These are phyloP conservation scores for Campoplex capitator DNA, from an alignment of 2,888 invertebrate species.

Conservation along the genomic window DNA sequence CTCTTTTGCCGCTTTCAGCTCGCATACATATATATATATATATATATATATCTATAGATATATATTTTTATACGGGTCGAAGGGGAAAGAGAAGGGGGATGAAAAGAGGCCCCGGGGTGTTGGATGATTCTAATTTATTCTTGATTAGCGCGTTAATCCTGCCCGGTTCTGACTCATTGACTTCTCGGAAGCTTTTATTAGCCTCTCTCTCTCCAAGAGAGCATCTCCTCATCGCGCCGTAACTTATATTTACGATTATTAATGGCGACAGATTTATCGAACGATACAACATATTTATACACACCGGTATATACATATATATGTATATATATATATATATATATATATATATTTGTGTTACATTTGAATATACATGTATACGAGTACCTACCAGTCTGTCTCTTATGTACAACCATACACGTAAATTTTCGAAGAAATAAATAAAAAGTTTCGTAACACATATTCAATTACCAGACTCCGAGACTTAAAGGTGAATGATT, in stretches of 20 bases:
- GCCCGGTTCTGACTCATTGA: constrained; percentile 73
- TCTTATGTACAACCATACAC: not conserved
- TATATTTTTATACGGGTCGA: constrained; percentile 3
- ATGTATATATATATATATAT: too few relatives aligned
- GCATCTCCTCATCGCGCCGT: constrained; percentile 71
- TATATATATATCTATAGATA: constrained; percentile 26
- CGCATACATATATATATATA: constrained; percentile 14
- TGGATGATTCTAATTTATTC: constrained; percentile 82
- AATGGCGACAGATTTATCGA: constrained; percentile 82
- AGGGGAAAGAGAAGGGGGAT: constrained; percentile 11
- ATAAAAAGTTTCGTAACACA: constrained; percentile 47
- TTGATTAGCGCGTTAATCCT: constrained; percentile 83
- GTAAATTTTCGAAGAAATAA: constrained; percentile 34
- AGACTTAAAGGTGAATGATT: not conserved
- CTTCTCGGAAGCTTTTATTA: constrained; percentile 81
- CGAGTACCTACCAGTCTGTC: not conserved
- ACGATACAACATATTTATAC: constrained; percentile 42
- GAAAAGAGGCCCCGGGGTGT: constrained; percentile 41
- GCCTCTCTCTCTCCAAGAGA: constrained; percentile 76
- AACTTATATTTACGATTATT: constrained; percentile 83
- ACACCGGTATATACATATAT: not conserved
- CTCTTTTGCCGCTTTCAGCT: constrained; percentile 40
- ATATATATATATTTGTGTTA: not conserved
- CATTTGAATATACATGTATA: constrained; percentile 8
- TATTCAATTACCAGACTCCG: constrained; percentile 53